Evolutionary conservation across 2,888 invertebrate species (phyloP), one percentile per base, ranked within the genome.

Genomic region (Loripinus fragilis): DNA sequence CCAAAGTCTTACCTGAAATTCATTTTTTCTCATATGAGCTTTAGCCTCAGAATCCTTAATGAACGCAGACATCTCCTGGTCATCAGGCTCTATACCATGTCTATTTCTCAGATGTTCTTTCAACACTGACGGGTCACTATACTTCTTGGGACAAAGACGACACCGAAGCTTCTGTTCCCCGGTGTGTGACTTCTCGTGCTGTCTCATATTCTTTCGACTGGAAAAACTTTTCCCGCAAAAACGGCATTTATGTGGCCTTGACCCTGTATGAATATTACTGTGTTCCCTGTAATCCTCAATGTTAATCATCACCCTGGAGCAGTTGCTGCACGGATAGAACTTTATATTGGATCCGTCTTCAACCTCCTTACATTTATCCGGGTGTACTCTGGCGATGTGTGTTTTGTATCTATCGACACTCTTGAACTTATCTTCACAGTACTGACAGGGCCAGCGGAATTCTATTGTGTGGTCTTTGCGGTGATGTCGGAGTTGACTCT

Each of bases 351-450:
- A 77, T 38, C 69, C 80, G 7, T 71, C 52, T 50, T 78, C 77
- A 7, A 80, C 69, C 20, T 83, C 83, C 10, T 77, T 73, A 23
- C 64, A 75, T 64, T 67, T 75, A 8, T 74, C 70, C 5, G 80
- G 73, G 42, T 83, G 83, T 3, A 41, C 20, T 20, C 69, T 42
- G 1, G 75, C 83, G 20, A 83, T 55, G 35, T 83, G 83, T 17
- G 67, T 30, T 52, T 83, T 83, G 71, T 65, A 83, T 20, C 45
- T 60, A 70, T 77, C 74, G 41, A 70, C 67, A 17, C 72, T 77
- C n/a, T 67, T 66, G 64, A 75, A 83, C 30, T 78, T 80, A 55
- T 80, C 77, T 12, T 45, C 55, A 38, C 83, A 83, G 66, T 78
- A 83, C 0, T 42, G 55, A 50, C 83, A 83, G 8, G 77, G 75